Base-by-base conservation (phyloP, 2,888 invertebrate genomes). In the Diaphora mendica region DNA sequence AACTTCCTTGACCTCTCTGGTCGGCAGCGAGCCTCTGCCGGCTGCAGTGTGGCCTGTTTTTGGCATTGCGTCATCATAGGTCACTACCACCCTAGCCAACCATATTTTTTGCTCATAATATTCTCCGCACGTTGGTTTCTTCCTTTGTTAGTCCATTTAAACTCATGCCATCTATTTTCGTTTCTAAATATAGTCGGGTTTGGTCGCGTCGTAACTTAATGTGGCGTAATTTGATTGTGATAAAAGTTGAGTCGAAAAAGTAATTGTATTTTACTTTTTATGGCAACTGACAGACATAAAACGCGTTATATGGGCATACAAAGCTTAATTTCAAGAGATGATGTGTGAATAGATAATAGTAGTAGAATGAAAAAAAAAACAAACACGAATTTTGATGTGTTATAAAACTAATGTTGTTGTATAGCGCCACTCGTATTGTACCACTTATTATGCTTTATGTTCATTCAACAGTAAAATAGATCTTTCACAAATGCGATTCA, bases 41-140 rank as follows among this genome's bases (percentile, higher is more conserved):
- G 80, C 86, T 91, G 93, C 92, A 92, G 86, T 87, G 87, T 91
- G 92, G 94, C 92, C 94, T 93, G 94, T 95, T 95, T 95, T 94
- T 83, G 92, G 92, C 90, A 91, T 95, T 95, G 85, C 95, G 95
- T 95, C 95, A 95, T 94, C 94, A 91, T 94, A 95, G 95, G 94
- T 94, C 94, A 94, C 91, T 93, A 93, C 90, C 92, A 92, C 90
- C 93, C 93, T 94, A 93, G 92, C 83, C 89, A 85, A 90, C 91
- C 91, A 92, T 89, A 89, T 92, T 95, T 95, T 95, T 94, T 93
- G 92, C 93, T 92, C 88, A 90, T 91, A 93, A 91, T 91, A 93
- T 94, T 91, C 94, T 88, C 84, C 80, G 90, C 95, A 95, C 95
- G 95, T 93, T 90, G 89, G 83, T 79, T 87, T 92, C 93, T 94